Evolutionary conservation across 2,888 invertebrate genomes (phyloP), one percentile per base, ranked within the genome.

Genomic region (Dicyrtomina minuta): DNA sequence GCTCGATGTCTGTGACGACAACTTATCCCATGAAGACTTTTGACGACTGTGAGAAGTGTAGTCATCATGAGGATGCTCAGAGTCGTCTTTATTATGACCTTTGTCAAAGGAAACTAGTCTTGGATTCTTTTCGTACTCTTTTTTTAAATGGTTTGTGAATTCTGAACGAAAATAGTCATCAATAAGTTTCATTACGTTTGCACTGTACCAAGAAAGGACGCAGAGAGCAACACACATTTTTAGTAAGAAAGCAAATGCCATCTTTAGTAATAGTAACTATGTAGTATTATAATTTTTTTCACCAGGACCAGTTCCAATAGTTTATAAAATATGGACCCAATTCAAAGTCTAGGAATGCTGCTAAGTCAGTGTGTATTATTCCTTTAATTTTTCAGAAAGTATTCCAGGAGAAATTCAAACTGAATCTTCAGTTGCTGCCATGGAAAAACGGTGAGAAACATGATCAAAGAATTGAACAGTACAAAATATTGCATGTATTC

Each of bases 141-240:
- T 56, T 60, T 74, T 43, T 67, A 78, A 72, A 55, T 76, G 84
- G 75, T 83, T 87, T 72, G 86, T 85, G 79, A 91, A 90, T 81
- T 90, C 88, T 49, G 85, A 85, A 74, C 87, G 87, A 80, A 91
- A 92, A 81, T 90, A 90, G 74, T 86, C 86, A 74, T 90, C 88
- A 78, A 91, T 89, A 83, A 90, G 84, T 76, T 85, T 87, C 86
- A 90, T 88, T 66, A 91, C 85, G 74, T 86, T 87, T 39, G 86
- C 79, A 65, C 88, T 88, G 81, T 91, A 91, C 88, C 89, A 90
- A 68, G 87, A 82, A 77, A 92, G 84, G n/a, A 90, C 83, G 44
- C 87, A 84, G 5, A 90, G 75, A 1, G 64, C 65, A 22, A 76
- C 67, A 39, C 61, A 55, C 43, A 72, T 56, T 71, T 74, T 73